These are phyloP conservation scores for Montifringilla adamsi DNA, from an alignment of 2,113 vertebrate species.

Conservation along the genomic window DNA sequence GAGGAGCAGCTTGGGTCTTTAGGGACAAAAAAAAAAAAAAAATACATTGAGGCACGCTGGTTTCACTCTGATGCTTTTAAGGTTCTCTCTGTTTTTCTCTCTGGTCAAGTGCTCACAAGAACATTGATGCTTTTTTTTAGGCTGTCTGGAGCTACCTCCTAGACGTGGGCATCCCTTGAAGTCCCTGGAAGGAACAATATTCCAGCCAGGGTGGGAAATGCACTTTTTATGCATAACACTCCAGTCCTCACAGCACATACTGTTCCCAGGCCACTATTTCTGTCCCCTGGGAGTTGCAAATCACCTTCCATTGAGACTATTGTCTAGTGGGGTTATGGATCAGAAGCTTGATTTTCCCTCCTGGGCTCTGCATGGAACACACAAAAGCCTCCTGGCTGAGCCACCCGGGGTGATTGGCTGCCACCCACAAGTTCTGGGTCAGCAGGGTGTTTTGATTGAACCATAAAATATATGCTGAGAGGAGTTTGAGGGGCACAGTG, in stretches of 20 bases:
- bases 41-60: background rate
- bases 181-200: background rate
- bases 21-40: background rate
- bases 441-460: background rate
- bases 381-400: background rate
- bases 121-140: background rate
- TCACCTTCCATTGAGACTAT: background rate
- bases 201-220: background rate
- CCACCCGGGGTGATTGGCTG: background rate
- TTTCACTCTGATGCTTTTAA: background rate
- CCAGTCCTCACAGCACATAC: background rate
- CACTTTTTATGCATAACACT: background rate
- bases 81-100: background rate
- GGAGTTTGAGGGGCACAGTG: background rate
- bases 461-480: background rate
- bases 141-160: background rate
- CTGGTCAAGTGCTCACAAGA: background rate
- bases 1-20: background rate
- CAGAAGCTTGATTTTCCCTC: background rate
- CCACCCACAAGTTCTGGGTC: background rate
- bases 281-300: background rate
- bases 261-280: background rate
- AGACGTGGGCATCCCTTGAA: background rate
- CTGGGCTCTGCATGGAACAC: background rate
- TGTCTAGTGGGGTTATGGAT: background rate